phyloP scores from a whole-genome alignment of 2,888 invertebrate genomes.

The Cerceris ruficornis region DNA sequence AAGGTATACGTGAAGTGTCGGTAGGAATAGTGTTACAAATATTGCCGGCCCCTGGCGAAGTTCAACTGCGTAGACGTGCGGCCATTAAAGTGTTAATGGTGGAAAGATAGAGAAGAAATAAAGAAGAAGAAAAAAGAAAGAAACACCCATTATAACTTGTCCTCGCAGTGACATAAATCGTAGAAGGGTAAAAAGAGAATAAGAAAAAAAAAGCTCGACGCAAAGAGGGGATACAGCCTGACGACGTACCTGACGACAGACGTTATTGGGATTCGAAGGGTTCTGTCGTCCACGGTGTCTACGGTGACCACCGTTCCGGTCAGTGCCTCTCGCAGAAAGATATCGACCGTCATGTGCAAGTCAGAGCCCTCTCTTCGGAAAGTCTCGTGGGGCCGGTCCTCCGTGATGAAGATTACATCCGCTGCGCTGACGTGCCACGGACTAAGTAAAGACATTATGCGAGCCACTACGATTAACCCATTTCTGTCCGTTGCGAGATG shows the following conservation, averaged over 20 bases:
- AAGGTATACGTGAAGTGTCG: no score
- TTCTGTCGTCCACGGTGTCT: slow-evolving; percentile 87
- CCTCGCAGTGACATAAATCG: background rate
- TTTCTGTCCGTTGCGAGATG: slow-evolving; percentile 50
- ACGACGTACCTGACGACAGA: slow-evolving; percentile 85
- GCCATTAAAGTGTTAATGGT: no score
- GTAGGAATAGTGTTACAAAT: no score
- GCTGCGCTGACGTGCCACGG: slow-evolving; percentile 80
- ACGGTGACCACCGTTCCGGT: slow-evolving; percentile 87
- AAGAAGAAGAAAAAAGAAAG: no score
- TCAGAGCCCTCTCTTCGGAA: slow-evolving; percentile 87
- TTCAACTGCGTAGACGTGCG: no score
- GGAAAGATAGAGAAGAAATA: no score
- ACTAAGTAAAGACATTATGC: slow-evolving; percentile 57
- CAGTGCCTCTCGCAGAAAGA: slow-evolving; percentile 88
- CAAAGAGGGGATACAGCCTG: background rate
- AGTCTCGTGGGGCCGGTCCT: slow-evolving; percentile 87
- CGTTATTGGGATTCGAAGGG: slow-evolving; percentile 86
- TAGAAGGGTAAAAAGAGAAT: background rate
- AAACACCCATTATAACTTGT: no score
- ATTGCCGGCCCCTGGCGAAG: no score
- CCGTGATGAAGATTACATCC: slow-evolving; percentile 89
- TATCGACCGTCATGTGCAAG: slow-evolving; percentile 84
- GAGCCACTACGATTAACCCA: slow-evolving; percentile 52
- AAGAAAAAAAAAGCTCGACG: background rate